These are phyloP conservation scores for Drosophila oshimai DNA, from an alignment of 1,140 invertebrate genomes.

Conservation along the genomic window DNA sequence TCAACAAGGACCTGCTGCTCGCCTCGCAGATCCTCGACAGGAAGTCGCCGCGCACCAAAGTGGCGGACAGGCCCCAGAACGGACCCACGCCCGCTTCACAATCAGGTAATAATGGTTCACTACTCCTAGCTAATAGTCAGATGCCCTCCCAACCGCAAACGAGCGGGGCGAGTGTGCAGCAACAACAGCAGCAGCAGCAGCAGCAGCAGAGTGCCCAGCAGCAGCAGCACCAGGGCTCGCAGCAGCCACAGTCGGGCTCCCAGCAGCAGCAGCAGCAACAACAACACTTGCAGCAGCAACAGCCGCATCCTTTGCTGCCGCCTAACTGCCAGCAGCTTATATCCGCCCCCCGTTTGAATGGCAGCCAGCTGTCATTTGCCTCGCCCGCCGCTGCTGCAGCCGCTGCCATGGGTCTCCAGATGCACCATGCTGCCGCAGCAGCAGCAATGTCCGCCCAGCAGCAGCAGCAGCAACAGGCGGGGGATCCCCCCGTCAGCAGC, in stretches of 20 bases:
- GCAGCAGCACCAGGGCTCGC: conserved; percentile 22
- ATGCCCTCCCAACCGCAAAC: conserved; percentile 58
- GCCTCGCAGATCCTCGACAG: conserved; percentile 91
- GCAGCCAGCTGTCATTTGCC: conserved; percentile 75
- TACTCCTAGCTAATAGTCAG: conserved; percentile 82
- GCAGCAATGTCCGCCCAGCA: conserved; percentile 76
- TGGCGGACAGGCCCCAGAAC: conserved; percentile 86
- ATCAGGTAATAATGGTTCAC: conserved; percentile 85
- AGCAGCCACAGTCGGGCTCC: conserved; percentile 31
- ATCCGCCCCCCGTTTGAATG: conserved; percentile 74
- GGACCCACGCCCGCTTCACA: conserved; percentile 83
- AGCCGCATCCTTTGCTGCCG: conserved; percentile 39
- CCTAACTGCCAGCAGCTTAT: conserved; percentile 76
- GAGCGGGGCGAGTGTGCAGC: conserved; percentile 36
- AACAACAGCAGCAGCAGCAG: conserved; percentile 57
- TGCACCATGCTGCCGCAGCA: conserved; percentile 80
- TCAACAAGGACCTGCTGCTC: conserved; percentile 91
- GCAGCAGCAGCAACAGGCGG: conserved; percentile 53
- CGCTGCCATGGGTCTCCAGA: conserved; percentile 79
- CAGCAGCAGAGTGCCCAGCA: conserved; percentile 38
- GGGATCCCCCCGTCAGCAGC: conserved; percentile 32
- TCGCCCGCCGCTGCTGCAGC: conserved; percentile 80
- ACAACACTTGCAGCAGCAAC: conserved; percentile 28
- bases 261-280: conserved; percentile 50
- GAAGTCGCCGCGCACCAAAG: conserved; percentile 91